Evolutionary conservation across 2,888 invertebrate species (phyloP).

Genomic region (Chironomus tentans): DNA sequence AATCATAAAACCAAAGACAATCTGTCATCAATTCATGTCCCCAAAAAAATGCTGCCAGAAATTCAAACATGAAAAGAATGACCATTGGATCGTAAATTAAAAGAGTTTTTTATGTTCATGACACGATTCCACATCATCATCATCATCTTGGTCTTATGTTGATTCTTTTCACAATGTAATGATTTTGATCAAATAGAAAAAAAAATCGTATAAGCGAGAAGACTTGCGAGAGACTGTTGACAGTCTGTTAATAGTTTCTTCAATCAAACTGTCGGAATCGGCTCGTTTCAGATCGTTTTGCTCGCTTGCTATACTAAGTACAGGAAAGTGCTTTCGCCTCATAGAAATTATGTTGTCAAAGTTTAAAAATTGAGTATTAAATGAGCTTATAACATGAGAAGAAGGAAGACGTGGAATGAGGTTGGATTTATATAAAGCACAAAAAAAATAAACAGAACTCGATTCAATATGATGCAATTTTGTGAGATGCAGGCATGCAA

Average conservation of each 20-base stretch:
- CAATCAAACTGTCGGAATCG: slow-evolving; percentile 14
- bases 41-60: too few relatives aligned
- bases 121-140: neutral
- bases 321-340: slow-evolving; percentile 12
- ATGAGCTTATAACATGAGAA: too few relatives aligned
- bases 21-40: too few relatives aligned
- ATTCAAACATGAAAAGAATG: neutral
- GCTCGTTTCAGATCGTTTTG: neutral
- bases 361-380: neutral
- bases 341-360: slow-evolving; percentile 15
- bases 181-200: neutral
- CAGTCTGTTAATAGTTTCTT: slow-evolving; percentile 19
- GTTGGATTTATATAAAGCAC: too few relatives aligned
- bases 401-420: too few relatives aligned
- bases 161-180: neutral
- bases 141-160: neutral
- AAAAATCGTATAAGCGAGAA: neutral
- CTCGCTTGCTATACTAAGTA: neutral
- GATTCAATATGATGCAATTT: neutral
- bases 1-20: too few relatives aligned
- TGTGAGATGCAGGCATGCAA: neutral
- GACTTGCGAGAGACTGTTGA: too few relatives aligned
- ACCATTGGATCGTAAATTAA: neutral
- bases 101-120: neutral
- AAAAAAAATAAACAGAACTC: neutral